Evolutionary conservation across 1,140 invertebrate genomes (phyloP).

Genomic region (Planococcus citri): DNA sequence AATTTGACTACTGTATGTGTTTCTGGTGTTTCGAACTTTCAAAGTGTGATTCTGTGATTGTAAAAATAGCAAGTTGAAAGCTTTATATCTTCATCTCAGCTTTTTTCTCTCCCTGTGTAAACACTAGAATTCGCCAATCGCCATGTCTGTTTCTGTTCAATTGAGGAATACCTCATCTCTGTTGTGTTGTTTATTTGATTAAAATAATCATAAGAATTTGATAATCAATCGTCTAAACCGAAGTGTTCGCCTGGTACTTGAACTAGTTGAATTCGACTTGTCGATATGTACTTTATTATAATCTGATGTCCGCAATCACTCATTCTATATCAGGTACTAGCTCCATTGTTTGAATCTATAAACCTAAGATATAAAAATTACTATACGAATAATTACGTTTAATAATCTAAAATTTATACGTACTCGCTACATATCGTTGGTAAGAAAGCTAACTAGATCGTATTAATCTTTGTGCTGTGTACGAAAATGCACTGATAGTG

Average conservation of each 20-base stretch:
- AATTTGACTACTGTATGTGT: no score
- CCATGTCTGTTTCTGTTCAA: not conserved
- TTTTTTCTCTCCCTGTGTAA: not conserved
- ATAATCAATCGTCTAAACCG: not conserved
- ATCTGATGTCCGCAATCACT: not conserved
- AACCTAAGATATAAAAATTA: not conserved
- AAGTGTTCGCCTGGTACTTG: no score
- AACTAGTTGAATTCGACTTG: not conserved
- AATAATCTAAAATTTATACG: no score
- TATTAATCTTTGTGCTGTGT: no score
- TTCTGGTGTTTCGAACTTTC: no score
- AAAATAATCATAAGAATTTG: not conserved
- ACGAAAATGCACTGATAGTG: no score
- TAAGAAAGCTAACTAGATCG: no score
- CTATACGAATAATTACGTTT: not conserved
- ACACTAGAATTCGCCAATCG: not conserved
- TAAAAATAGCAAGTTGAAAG: no score
- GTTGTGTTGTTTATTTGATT: not conserved
- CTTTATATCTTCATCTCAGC: no score
- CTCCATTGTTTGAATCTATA: not conserved
- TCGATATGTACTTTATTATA: not conserved
- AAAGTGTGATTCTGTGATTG: no score
- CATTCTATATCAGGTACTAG: not conserved
- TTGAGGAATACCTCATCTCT: not conserved
- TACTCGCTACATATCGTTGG: no score